These are phyloP conservation scores for Sebastolobus alascanus DNA, from an alignment of 2,797 vertebrate genomes.

Conservation along the genomic window DNA sequence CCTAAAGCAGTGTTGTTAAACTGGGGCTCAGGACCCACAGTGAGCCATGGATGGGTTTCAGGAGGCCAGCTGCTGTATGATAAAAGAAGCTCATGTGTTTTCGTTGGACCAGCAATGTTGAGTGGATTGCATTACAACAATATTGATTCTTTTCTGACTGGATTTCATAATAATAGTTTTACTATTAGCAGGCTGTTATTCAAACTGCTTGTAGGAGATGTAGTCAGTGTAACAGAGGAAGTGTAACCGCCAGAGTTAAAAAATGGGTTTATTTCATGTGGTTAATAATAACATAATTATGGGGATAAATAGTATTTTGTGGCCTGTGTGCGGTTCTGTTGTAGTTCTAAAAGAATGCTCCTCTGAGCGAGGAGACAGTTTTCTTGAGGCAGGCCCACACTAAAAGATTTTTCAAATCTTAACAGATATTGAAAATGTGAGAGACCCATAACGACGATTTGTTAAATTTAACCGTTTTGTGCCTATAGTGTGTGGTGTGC, in stretches of 20 bases:
- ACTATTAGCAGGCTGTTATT: not conserved
- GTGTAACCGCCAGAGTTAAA: not conserved
- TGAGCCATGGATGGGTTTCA: conserved; percentile 6
- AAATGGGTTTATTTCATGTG: not conserved
- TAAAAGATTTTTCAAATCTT: too few relatives aligned
- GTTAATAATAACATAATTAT: not conserved
- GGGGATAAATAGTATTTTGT: not conserved
- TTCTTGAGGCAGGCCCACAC: not conserved
- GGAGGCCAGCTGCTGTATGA: not conserved
- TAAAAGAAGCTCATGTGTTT: conserved; percentile 1
- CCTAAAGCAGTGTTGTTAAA: conserved; percentile 42
- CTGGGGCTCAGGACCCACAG: conserved; percentile 10
- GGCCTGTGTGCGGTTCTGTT: conserved; percentile 3
- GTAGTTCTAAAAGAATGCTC: not conserved
- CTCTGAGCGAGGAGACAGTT: conserved; percentile 1
- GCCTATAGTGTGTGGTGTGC: too few relatives aligned
- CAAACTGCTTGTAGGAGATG: not conserved
- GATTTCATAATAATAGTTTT: not conserved
- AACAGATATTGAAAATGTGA: too few relatives aligned
- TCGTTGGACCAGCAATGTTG: not conserved
- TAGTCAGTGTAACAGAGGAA: not conserved
- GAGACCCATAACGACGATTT: too few relatives aligned
- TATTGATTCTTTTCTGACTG: not conserved
- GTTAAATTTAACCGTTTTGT: too few relatives aligned
- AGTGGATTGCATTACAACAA: not conserved